Percentiles rank a stretch among this genome's conserved stretches.
These are phyloP conservation scores for Brachionus plicatilis DNA, from an alignment of 1,140 invertebrate genomes.

Conservation along the genomic window DNA sequence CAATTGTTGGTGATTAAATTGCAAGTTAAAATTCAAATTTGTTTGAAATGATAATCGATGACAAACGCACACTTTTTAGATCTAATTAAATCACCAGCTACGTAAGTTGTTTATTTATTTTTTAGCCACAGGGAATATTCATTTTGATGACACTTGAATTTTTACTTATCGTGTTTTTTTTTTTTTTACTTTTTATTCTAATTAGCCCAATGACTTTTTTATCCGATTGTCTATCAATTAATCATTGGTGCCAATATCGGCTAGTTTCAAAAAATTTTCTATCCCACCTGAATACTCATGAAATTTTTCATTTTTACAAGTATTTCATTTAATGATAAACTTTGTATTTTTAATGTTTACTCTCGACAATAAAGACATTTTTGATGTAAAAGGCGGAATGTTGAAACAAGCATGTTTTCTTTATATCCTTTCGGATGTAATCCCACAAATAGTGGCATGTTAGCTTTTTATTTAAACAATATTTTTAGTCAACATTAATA, in stretches of 20 bases:
- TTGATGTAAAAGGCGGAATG: too few relatives aligned
- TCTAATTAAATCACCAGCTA: background rate
- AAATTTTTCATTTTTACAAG: background rate
- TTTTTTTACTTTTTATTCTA: background rate
- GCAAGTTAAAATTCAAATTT: background rate
- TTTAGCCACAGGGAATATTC: background rate
- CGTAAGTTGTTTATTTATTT: background rate
- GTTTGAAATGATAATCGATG: slow-evolving; percentile 23
- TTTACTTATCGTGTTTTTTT: background rate
- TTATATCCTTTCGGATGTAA: too few relatives aligned
- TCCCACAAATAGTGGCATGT: too few relatives aligned
- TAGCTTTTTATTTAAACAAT: too few relatives aligned
- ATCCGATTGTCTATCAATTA: background rate
- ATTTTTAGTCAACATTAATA: too few relatives aligned
- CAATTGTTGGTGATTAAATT: slow-evolving; percentile 2
- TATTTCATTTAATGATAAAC: background rate
- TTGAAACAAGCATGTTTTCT: too few relatives aligned
- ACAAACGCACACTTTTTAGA: background rate
- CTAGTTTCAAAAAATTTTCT: background rate
- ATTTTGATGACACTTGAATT: background rate
- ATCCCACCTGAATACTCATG: background rate
- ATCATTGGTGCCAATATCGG: background rate
- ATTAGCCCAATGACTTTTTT: background rate
- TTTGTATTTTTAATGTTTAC: too few relatives aligned
- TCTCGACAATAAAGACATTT: too few relatives aligned